A percentile compares a stretch with the other conserved stretches of the same genome.
phyloP scores from a whole-genome alignment of 2,113 vertebrate species.

The Chaetorhynchus papuensis region DNA sequence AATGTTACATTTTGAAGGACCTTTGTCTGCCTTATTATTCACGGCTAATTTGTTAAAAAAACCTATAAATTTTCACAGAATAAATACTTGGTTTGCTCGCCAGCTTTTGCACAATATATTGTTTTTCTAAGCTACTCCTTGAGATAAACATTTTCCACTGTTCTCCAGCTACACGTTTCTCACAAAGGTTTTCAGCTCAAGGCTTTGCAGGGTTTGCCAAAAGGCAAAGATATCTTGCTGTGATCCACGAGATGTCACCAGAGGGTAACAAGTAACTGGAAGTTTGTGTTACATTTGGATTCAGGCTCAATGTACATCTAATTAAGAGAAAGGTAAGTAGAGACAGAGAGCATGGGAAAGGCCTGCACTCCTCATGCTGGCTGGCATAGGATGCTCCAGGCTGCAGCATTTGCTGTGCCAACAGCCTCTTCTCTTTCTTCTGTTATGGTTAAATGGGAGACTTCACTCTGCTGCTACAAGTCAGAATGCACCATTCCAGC shows the following conservation, averaged over 20 bases:
- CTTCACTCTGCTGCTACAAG: background rate
- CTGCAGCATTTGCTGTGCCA: background rate
- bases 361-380: background rate
- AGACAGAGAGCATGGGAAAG: background rate
- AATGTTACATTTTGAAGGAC: background rate
- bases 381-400: background rate
- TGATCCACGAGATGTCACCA: slow-evolving; percentile 42
- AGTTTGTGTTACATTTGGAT: background rate
- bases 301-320: background rate
- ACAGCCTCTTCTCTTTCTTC: background rate
- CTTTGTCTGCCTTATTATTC: background rate
- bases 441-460: background rate
- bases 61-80: background rate
- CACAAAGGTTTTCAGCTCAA: background rate
- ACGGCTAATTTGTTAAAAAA: background rate
- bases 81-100: background rate
- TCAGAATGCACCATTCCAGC: background rate
- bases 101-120: background rate
- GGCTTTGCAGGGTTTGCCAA: background rate
- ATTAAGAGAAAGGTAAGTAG: background rate
- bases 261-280: background rate
- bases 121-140: background rate
- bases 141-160: background rate
- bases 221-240: background rate
- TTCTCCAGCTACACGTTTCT: background rate